Evolutionary conservation across 30 jellyfish, hydroid and myxozoan genomes (phyloP).

Genomic region (Cassiopea xamachana): DNA sequence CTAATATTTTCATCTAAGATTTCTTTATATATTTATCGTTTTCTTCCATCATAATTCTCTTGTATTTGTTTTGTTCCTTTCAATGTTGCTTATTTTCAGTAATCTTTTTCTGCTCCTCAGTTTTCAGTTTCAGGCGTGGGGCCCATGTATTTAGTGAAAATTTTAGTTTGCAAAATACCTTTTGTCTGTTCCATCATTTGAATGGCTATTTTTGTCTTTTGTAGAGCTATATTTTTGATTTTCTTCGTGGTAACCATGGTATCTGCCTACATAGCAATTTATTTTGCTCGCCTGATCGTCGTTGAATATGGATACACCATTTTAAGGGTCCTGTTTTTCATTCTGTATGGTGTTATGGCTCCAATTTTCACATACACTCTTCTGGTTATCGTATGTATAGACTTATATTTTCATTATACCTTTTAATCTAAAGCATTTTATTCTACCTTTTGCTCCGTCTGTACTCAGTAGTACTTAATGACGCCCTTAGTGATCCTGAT

Average conservation of each 20-base stretch:
- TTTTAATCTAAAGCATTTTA: background rate
- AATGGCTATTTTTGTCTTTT: background rate
- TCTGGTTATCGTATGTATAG: slow-evolving; percentile 68
- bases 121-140: no score
- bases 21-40: no score
- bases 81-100: no score
- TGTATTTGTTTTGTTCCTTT: no score
- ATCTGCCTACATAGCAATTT: slow-evolving; percentile 76
- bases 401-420: background rate
- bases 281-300: slow-evolving; percentile 64
- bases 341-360: slow-evolving; percentile 70
- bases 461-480: no score
- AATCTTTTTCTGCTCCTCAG: no score
- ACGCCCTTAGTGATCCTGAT: no score
- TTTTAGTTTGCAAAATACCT: no score
- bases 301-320: slow-evolving; percentile 64
- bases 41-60: no score
- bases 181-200: background rate
- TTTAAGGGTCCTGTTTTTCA: slow-evolving; percentile 65
- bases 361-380: slow-evolving; percentile 84
- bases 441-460: no score
- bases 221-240: slow-evolving; percentile 72
- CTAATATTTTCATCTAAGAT: no score
- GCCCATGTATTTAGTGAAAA: no score
- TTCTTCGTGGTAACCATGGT: slow-evolving; percentile 64